phyloP scores from a whole-genome alignment of 1,140 invertebrate genomes.

The Drosophila ironensis region DNA sequence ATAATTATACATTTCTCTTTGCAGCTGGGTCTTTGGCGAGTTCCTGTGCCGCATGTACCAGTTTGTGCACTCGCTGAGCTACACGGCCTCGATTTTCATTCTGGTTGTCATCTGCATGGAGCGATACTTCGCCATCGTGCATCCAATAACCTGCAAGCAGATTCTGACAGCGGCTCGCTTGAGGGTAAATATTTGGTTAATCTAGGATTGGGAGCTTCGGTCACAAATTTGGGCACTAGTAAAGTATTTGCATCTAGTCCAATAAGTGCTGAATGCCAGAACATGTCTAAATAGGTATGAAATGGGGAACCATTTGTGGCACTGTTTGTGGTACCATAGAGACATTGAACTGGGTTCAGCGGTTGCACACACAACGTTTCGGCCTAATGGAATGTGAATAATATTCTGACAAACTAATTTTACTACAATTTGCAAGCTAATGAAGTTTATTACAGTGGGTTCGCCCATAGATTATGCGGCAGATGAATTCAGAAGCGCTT shows the following conservation, averaged over 20 bases:
- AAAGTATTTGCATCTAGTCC: no score
- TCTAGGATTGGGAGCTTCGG: no score
- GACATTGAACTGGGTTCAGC: no score
- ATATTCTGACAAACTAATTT: conserved; percentile 38
- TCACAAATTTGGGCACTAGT: no score
- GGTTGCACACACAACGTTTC: no score
- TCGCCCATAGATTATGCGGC: conserved; percentile 3
- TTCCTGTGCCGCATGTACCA: conserved; percentile 93
- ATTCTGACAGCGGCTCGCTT: conserved; percentile 87
- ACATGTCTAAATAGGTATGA: no score
- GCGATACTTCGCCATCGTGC: conserved; percentile 91
- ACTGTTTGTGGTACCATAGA: no score
- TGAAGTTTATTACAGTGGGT: conserved; percentile 50
- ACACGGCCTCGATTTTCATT: conserved; percentile 91
- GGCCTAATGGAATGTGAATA: no score
- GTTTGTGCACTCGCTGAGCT: conserved; percentile 90
- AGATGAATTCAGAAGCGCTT: conserved; percentile 35
- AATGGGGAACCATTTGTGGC: no score
- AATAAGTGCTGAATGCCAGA: no score
- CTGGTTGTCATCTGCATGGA: conserved; percentile 92
- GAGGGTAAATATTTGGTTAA: conserved; percentile 82
- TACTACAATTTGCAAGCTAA: conserved; percentile 58
- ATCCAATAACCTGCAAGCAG: conserved; percentile 90
- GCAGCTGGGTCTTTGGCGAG: conserved; percentile 90
- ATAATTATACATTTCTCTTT: conserved; percentile 64